Base-by-base conservation (phyloP, 2,113 vertebrate genomes). In the Ancistrus triradiatus region DNA sequence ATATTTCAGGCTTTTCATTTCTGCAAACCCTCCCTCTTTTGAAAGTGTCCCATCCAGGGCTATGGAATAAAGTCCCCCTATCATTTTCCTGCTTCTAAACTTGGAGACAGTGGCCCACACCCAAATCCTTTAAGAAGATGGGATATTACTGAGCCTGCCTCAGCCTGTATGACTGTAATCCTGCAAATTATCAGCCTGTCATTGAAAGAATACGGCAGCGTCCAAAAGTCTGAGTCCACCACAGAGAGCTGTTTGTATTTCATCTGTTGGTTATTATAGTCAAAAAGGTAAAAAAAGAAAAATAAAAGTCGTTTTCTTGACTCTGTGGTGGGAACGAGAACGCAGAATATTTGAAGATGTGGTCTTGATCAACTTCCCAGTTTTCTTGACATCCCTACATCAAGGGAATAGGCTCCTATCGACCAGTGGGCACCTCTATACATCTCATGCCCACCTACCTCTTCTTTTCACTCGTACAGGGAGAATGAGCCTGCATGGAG, bases 61-160 rank as follows among this genome's bases (percentile, higher is more conserved):
- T 52, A 66, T 66, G 68, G 50, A 68, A 66, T 63, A 40, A 74
- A 78, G 68, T 42, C 50, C 42, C 43, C 62, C 40, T 59, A 69
- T 72, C 58, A 70, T 75, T 51, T 53, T 68, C 72, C 58, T 50
- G 35, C 14, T 48, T 46, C 64, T 73, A 47, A 68, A 58, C 47
- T 52, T 25, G n/a, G 52, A 67, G 52, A 44, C 22, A 40, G 59
- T 7, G 47, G 53, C 64, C 64, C 53, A 73, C 70, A 68, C 59
- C 70, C 58, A 63, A 52, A 38, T 19, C 47, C 22, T 53, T 66
- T 21, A 21, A 44, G 42, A 68, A 52, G 55, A 62, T 46, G 22
- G 53, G 70, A 73, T 68, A 33, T 59, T 47, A 52, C 27, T 46
- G 37, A 28, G 27, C 64, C 46, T 63, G 64, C 15, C 64, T 28